These are phyloP conservation scores for Cactoblastis cactorum DNA, from an alignment of 2,888 invertebrate species.

Conservation along the genomic window DNA sequence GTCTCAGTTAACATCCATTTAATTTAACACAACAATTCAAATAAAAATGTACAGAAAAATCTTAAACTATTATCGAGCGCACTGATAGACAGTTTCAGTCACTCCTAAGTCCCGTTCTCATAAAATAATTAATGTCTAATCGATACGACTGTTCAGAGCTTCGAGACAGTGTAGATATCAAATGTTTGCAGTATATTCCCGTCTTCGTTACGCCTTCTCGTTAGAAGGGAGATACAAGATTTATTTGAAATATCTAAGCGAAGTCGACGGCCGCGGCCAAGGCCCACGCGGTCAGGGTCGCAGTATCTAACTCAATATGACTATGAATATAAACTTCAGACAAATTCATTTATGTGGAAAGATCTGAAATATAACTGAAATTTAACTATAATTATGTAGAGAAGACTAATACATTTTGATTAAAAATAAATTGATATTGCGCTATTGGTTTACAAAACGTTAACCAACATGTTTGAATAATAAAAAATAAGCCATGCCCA, in stretches of 20 bases:
- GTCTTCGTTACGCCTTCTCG: constrained; percentile 18
- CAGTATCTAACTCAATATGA: constrained; percentile 57
- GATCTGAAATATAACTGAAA: no score
- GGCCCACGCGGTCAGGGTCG: constrained; percentile 72
- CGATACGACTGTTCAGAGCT: not conserved
- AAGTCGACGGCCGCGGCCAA: constrained; percentile 64
- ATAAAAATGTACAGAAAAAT: no score
- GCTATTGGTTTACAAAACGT: no score
- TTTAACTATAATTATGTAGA: no score
- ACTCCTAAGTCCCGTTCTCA: not conserved
- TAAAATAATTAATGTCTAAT: constrained; percentile 1
- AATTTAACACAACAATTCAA: no score
- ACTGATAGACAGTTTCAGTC: not conserved
- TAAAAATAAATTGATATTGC: no score
- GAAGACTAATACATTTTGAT: no score
- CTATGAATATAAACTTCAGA: constrained; percentile 24
- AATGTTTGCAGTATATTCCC: constrained; percentile 16
- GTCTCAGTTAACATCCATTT: no score
- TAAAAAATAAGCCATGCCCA: no score
- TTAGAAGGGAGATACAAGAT: constrained; percentile 21
- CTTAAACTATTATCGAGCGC: no score
- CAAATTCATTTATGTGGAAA: not conserved
- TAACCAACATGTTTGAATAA: no score
- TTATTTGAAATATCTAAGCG: constrained; percentile 17
- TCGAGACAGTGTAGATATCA: constrained; percentile 15